phyloP scores from a whole-genome alignment of 1,140 invertebrate species.

The Pygmarrhopalites habei region DNA sequence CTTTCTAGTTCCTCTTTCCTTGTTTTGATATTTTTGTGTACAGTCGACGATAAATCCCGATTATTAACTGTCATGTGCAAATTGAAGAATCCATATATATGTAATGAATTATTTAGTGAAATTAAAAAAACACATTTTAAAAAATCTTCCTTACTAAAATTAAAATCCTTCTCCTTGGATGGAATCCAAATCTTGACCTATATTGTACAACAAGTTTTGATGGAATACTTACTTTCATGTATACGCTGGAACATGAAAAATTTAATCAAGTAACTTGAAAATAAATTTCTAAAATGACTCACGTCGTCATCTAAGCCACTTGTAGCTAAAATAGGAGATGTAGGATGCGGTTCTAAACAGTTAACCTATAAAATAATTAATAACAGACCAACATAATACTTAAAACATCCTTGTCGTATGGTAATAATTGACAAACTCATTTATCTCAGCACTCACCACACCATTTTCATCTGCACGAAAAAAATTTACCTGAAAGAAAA shows the following conservation, averaged over 20 bases:
- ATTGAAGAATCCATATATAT: too few relatives aligned
- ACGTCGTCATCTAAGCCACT: constrained; percentile 85
- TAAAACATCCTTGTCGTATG: not conserved
- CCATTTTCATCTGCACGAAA: constrained; percentile 76
- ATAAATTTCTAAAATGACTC: too few relatives aligned
- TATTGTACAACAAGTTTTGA: too few relatives aligned
- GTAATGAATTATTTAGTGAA: too few relatives aligned
- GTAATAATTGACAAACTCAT: not conserved
- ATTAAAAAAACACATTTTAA: too few relatives aligned
- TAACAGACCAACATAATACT: too few relatives aligned
- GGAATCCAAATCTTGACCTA: constrained; percentile 95
- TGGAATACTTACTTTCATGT: too few relatives aligned
- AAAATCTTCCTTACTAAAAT: too few relatives aligned
- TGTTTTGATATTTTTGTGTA: constrained; percentile 48
- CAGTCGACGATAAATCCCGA: constrained; percentile 46
- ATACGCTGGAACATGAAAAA: too few relatives aligned
- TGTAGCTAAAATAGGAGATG: constrained; percentile 76
- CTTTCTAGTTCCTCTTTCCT: constrained; percentile 45
- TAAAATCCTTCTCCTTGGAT: constrained; percentile 51
- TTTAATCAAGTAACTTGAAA: too few relatives aligned
- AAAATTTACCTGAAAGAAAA: too few relatives aligned
- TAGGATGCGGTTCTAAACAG: constrained; percentile 82
- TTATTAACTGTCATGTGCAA: constrained; percentile 36
- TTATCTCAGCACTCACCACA: constrained; percentile 59
- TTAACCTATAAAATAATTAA: constrained; percentile 61